A percentile compares a stretch with the other conserved stretches of the same genome.
Conservation (phyloP, 2,797 vertebrate genomes). For the Amblyraja radiata region DNA sequence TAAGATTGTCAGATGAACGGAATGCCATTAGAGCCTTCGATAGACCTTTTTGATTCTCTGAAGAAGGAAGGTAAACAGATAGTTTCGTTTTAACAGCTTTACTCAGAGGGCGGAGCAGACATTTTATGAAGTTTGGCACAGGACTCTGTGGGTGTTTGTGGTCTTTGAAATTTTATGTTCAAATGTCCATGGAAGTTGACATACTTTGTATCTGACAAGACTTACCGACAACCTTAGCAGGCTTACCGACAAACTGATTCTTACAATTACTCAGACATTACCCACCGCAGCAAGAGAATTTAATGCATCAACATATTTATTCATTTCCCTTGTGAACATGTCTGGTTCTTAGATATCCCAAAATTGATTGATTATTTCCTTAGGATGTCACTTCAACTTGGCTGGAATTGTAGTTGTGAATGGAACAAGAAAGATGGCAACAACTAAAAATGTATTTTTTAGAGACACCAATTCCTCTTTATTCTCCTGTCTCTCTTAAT, state of each 20-base stretch:
- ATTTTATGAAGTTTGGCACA: conserved; percentile 2
- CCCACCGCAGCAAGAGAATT: neutral
- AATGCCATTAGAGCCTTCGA: conserved; percentile 26
- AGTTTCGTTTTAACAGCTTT: conserved; percentile 20
- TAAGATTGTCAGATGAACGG: neutral
- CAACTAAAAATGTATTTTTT: neutral
- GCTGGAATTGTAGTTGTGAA: neutral
- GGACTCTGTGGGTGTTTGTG: neutral
- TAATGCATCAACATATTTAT: neutral
- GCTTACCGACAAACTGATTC: neutral
- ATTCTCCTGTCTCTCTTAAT: neutral
- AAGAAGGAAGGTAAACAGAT: conserved; percentile 19
- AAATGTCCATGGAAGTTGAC: neutral
- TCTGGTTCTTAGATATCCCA: neutral
- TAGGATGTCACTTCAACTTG: neutral
- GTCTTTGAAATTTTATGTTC: neutral
- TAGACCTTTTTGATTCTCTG: neutral
- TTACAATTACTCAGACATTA: neutral
- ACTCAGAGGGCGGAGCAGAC: neutral
- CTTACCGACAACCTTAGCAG: neutral
- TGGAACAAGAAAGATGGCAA: neutral
- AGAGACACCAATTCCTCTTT: neutral
- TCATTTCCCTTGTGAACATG: neutral
- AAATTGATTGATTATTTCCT: neutral
- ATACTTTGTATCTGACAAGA: neutral